Percentiles rank a stretch among this genome's conserved stretches.
phyloP scores from a whole-genome alignment of 2,797 vertebrate species.

The Eurystomus glaucurus region DNA sequence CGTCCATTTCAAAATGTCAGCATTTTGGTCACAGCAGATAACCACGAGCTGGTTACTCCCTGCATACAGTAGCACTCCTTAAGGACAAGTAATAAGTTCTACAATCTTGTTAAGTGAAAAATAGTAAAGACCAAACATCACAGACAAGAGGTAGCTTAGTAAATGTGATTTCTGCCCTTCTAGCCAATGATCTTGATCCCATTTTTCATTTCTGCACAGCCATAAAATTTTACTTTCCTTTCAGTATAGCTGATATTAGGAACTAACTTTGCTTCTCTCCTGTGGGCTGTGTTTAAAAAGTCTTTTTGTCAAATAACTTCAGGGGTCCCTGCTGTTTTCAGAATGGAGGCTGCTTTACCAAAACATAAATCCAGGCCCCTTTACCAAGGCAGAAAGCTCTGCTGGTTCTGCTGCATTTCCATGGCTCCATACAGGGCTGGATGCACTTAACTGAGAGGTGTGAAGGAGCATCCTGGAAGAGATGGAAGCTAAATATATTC shows the following conservation, averaged over 20 bases:
- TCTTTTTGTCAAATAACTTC: background rate
- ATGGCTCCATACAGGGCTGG: background rate
- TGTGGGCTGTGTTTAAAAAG: background rate
- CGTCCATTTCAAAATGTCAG: background rate
- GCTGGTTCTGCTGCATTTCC: constrained; percentile 32
- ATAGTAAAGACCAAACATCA: background rate
- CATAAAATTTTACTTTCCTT: constrained; percentile 1
- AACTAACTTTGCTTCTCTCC: background rate
- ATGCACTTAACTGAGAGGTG: constrained; percentile 59
- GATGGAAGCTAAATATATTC: constrained; percentile 73
- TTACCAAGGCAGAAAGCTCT: background rate
- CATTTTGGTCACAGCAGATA: constrained; percentile 20
- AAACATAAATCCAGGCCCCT: background rate
- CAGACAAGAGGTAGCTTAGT: background rate
- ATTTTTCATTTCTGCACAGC: background rate
- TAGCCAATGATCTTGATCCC: background rate
- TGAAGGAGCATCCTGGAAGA: constrained; percentile 70
- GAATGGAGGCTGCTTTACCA: background rate
- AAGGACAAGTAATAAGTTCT: background rate
- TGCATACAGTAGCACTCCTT: constrained; percentile 19
- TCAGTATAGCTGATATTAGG: background rate
- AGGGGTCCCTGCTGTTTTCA: background rate
- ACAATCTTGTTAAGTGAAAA: background rate
- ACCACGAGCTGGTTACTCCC: constrained; percentile 20
- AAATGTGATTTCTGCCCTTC: constrained; percentile 5